Conservation (phyloP, 2,113 vertebrate genomes). For the Lamprotornis superbus region DNA sequence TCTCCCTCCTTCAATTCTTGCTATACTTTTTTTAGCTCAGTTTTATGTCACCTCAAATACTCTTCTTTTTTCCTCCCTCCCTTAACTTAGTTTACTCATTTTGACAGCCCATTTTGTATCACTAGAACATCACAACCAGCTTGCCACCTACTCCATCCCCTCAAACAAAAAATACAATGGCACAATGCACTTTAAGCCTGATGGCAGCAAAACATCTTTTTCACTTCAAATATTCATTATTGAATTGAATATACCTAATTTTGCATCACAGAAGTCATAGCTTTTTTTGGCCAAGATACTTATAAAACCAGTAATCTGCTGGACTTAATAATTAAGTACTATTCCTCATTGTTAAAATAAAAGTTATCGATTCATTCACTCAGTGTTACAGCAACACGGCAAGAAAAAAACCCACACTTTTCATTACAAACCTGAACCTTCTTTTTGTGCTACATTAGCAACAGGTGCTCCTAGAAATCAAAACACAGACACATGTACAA, state of each 20-base stretch:
- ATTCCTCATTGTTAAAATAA: background rate
- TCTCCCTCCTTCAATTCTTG: background rate
- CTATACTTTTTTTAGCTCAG: background rate
- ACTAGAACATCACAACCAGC: background rate
- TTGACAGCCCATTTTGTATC: background rate
- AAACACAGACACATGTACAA: conserved; percentile 60
- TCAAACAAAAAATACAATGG: background rate
- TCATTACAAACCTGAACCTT: conserved; percentile 78
- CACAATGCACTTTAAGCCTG: background rate
- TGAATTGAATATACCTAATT: background rate
- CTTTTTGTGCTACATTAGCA: conserved; percentile 64
- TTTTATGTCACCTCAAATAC: background rate
- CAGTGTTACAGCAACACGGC: background rate
- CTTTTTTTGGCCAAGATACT: background rate
- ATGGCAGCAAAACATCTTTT: background rate
- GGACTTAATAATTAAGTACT: background rate
- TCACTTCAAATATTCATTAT: background rate
- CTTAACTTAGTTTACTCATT: background rate
- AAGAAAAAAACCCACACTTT: background rate
- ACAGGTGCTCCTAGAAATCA: conserved; percentile 8
- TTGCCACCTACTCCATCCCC: background rate
- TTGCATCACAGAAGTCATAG: background rate
- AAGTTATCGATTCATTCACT: background rate
- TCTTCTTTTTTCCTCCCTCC: accelerated
- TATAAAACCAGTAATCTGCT: background rate